phyloP scores from a whole-genome alignment of 2,113 vertebrate species.

The Pyxicephalus adspersus region DNA sequence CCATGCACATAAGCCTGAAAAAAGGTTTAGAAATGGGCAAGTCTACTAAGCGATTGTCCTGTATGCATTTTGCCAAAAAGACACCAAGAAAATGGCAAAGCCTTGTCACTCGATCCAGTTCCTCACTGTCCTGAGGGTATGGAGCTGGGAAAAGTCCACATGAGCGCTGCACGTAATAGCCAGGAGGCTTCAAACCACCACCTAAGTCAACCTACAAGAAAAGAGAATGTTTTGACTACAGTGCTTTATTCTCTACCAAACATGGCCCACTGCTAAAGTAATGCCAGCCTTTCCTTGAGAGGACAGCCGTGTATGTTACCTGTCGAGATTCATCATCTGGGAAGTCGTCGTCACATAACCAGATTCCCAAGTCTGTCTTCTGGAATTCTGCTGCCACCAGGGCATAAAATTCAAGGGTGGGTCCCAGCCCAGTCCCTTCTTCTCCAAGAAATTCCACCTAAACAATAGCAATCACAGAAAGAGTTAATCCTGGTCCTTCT shows the following conservation, averaged over 20 bases:
- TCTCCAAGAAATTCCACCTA: conserved; percentile 98
- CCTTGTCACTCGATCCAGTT: conserved; percentile 92
- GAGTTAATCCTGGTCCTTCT: too few relatives aligned
- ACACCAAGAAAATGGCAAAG: conserved; percentile 97
- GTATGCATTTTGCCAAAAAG: conserved; percentile 98
- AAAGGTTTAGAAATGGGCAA: conserved; percentile 95
- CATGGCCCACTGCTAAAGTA: background rate
- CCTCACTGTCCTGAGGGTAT: conserved; percentile 96
- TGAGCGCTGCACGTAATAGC: conserved; percentile 95
- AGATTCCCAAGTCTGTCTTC: conserved; percentile 92
- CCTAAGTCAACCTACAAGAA: conserved; percentile 91
- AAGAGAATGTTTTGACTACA: conserved; percentile 34
- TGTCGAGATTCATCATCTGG: conserved; percentile 97
- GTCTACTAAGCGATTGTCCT: conserved; percentile 97
- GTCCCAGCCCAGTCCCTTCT: conserved; percentile 97
- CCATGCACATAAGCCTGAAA: conserved; percentile 98
- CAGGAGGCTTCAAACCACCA: conserved; percentile 95
- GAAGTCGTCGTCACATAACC: conserved; percentile 98
- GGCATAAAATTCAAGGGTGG: conserved; percentile 96
- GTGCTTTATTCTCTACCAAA: background rate
- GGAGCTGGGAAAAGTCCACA: conserved; percentile 95
- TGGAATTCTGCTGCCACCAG: conserved; percentile 97
- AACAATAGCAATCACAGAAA: conserved; percentile 6
- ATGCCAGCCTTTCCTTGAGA: background rate
- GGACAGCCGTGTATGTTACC: conserved; percentile 65